Evolutionary conservation across 2,113 vertebrate species (phyloP), one percentile per base, ranked within the genome.

Genomic region (Cettia cetti): DNA sequence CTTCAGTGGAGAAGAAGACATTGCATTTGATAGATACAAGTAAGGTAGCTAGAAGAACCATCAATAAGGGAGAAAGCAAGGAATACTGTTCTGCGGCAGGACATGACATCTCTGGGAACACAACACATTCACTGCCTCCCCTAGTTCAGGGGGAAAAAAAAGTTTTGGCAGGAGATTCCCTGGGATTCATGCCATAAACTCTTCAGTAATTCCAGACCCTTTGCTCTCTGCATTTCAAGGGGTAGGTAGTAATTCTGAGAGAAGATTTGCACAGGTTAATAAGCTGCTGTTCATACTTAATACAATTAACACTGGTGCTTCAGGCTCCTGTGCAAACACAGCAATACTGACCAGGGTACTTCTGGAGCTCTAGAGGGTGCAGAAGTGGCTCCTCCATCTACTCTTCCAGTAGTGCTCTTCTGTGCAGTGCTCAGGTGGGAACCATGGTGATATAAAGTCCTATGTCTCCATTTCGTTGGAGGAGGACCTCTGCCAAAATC

Each of bases 241-340:
- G 39, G 31, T 44, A 11, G 39, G 52, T 1, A 12, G 23, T 9
- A 30, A 42, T 50, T 28, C 17, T 18, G 5, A 26, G 16, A 28
- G 44, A 53, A 70, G 50, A n/a, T 47, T 47, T 40, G 23, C 42
- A 24, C 61, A 79, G 39, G 64, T 59, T 72, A 54, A 8, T 42
- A 18, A 86, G 31, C 37, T 83, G 76, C 56, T 50, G 20, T 20
- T 83, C 17, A 2, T 33, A 7, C 13, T 39, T 52, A 1, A 35
- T 16, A 33, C 42, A 59, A 5, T 42, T 35, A 53, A 28, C 37
- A 45, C 6, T 19, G 23, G 50, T 35, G 42, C 78, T 54, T 35
- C 71, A 37, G 70, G 45, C 45, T 40, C 6, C 0, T 0, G 20
- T 57, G 45, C 65, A 72, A 45, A 42, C 0, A 0, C 42, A 54